Percentiles rank a stretch among this genome's conserved stretches.
Conservation (phyloP, 2,113 vertebrate species). For the Phocoena phocoena region DNA sequence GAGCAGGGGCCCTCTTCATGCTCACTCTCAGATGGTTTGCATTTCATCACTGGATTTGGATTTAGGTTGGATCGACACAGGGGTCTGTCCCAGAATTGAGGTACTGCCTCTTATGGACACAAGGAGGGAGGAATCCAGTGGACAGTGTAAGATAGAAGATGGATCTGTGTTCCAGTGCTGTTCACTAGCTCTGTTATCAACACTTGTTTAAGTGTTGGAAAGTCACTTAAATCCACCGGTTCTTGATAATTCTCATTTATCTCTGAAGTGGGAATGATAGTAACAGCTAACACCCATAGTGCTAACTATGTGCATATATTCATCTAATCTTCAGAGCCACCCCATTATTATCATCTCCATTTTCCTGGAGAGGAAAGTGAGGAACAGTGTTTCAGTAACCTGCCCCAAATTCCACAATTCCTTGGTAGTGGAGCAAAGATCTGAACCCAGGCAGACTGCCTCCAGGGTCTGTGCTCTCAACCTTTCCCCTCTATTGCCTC, state of each 20-base stretch:
- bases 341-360: neutral
- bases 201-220: neutral
- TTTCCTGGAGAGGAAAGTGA: slow-evolving; percentile 26
- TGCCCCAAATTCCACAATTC: neutral
- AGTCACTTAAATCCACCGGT: neutral
- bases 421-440: neutral
- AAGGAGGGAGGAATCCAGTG: neutral
- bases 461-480: neutral
- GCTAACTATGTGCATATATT: neutral
- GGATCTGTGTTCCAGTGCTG: neutral
- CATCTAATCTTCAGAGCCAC: neutral
- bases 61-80: neutral
- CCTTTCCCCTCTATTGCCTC: neutral
- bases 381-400: neutral
- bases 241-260: neutral
- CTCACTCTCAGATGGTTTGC: neutral
- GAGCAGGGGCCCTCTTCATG: neutral
- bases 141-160: neutral
- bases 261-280: neutral
- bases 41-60: neutral
- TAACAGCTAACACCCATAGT: neutral
- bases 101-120: neutral
- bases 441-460: neutral
- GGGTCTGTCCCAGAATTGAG: neutral
- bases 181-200: neutral